Percentiles rank a stretch among this genome's conserved stretches.
Conservation (phyloP, 2,888 invertebrate genomes). For the Cecidostiba fungosa region DNA sequence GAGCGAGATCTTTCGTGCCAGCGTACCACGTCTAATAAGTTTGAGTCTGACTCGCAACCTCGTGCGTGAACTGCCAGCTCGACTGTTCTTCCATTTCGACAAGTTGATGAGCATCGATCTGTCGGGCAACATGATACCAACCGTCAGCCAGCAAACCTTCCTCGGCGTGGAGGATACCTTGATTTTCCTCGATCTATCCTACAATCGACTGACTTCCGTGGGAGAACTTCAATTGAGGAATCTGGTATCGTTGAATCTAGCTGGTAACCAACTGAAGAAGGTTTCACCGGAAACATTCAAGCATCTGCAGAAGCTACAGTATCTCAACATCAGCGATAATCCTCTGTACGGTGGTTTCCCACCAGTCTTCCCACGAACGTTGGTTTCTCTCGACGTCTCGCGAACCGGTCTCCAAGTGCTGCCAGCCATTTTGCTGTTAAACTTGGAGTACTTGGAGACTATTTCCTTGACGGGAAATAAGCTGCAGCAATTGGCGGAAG, state of each 20-base stretch:
- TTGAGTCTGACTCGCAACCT: slow-evolving; percentile 91
- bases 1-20: slow-evolving; percentile 87
- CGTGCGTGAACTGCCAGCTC: slow-evolving; percentile 91
- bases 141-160: slow-evolving; percentile 88
- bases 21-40: slow-evolving; percentile 86
- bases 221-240: slow-evolving; percentile 85
- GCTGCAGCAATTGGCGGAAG: slow-evolving; percentile 88
- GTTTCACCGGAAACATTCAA: slow-evolving; percentile 86
- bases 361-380: slow-evolving; percentile 79
- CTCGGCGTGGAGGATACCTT: slow-evolving; percentile 88
- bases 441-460: slow-evolving; percentile 85
- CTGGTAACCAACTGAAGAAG: slow-evolving; percentile 89
- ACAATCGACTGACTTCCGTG: slow-evolving; percentile 87
- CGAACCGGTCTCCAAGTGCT: slow-evolving; percentile 88
- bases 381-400: slow-evolving; percentile 88
- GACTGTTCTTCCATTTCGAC: slow-evolving; percentile 90
- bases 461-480: slow-evolving; percentile 88
- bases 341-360: slow-evolving; percentile 87
- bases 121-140: slow-evolving; percentile 89
- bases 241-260: slow-evolving; percentile 88
- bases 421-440: slow-evolving; percentile 87
- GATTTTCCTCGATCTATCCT: slow-evolving; percentile 86
- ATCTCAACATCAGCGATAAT: slow-evolving; percentile 90
- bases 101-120: slow-evolving; percentile 88
- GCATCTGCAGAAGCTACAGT: slow-evolving; percentile 85